Evolutionary conservation across 2,888 invertebrate species (phyloP), one percentile per base, ranked within the genome.

Genomic region (Podabrus alpinus): DNA sequence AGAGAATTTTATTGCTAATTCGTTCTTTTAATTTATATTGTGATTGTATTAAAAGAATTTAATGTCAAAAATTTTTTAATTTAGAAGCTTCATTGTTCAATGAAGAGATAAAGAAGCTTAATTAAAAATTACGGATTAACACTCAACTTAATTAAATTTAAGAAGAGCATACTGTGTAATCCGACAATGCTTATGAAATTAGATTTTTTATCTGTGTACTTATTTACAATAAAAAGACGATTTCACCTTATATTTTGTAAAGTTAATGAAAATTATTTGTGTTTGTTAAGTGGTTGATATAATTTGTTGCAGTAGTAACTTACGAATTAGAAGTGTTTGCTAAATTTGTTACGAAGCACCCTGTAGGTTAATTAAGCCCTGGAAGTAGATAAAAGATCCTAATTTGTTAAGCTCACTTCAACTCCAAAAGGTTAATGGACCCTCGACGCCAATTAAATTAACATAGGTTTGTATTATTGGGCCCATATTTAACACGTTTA

Each of bases 371-470:
- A 64, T 64, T 64, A 64, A 64, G n/a, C 62, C 19, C 62, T 19
- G n/a, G 45, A 45, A 71, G 24, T 67, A 68, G 69, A 75, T 68
- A 72, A 72, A 75, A 73, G 60, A 70, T 68, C 64, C 62, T 70
- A 72, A 75, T 75, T 75, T 75, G 75, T 72, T 69, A 72, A 72
- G 66, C 72, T 73, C 72, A 66, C 25, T 70, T 72, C 21, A 68
- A 62, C 70, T 59, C 62, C 60, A 72, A 73, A 24, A 25, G 68
- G 72, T 15, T 75, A 75, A 72, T 70, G 64, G 66, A 72, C 72
- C 59, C 70, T 24, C 70, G 29, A 70, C 67, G 59, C 72, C 75
- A 70, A 73, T 75, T 75, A 62, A 72, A 75, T 75, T 75, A 75
- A 70, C 75, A 75, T 75, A 70, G 68, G 72, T 72, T 75, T 45